Base-by-base conservation (phyloP, 2,113 vertebrate genomes). In the Notiomystis cincta region DNA sequence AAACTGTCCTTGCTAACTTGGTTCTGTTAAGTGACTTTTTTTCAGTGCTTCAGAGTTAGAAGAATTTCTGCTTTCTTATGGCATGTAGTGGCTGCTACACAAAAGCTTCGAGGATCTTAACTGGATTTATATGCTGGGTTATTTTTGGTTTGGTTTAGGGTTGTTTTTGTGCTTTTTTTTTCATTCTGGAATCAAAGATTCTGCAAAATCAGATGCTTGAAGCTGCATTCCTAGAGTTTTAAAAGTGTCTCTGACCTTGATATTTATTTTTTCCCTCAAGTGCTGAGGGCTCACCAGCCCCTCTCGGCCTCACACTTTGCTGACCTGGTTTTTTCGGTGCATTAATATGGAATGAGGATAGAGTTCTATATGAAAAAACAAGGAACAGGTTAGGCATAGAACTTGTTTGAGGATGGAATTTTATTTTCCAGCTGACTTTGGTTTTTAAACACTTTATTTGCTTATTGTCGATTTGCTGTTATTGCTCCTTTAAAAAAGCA, bases 1-100 rank as follows among this genome's bases (percentile, higher is more conserved):
- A 76, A 62, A 83, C 82, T 47, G 80, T 56, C 88, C 93, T 84
- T 75, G 88, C 31, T 56, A 58, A 40, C 62, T 92, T 37, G 38
- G 37, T 69, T 57, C 90, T 90, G n/a, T 56, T 38, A n/a, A 87
- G 66, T 69, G 93, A 53, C 73, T 76, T 71, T 79, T 67, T 77
- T 35, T 42, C 57, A 22, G 45, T n/a, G 42, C 66, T 91, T 71
- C 53, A 14, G 87, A 58, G 38, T 61, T 44, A 23, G n/a, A 69
- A 76, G 81, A 87, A 95, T 95, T 93, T 85, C 64, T 93, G 71
- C 40, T 92, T 92, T 94, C 57, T 76, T 60, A 8, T 66, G 50
- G 66, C 54, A 28, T 61, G 35, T 2, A 24, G 82, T 18, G 71
- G 17, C 80, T 83, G 71, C 56, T 71, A 1, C n/a, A 78, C 66